Conservation (phyloP, 2,113 vertebrate genomes). For the Chaetodon auriga region DNA sequence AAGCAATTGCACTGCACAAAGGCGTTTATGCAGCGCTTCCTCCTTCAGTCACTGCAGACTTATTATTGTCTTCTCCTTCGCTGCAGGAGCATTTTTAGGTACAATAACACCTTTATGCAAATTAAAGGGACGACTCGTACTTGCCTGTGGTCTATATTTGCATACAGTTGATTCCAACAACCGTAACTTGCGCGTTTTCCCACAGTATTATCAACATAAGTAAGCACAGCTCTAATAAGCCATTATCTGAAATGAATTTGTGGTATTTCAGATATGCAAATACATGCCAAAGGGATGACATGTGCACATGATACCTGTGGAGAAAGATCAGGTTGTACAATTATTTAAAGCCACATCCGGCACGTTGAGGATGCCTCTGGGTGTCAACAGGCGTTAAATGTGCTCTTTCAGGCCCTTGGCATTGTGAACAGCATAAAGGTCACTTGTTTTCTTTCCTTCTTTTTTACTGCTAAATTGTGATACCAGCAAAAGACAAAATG, state of each 20-base stretch:
- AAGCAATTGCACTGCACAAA: background rate
- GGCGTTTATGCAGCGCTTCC: background rate
- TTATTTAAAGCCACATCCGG: slow-evolving; percentile 32
- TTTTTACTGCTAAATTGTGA: background rate
- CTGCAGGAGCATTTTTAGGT: background rate
- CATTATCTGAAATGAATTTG: slow-evolving; percentile 30
- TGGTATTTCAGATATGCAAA: slow-evolving; percentile 3
- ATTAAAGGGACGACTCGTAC: background rate
- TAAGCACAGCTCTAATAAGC: background rate
- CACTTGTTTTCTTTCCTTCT: background rate
- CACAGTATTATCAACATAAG: background rate
- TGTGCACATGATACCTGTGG: background rate
- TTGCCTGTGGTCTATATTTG: background rate
- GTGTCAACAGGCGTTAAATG: slow-evolving; percentile 3
- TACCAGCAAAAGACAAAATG: background rate
- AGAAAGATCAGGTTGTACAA: slow-evolving; percentile 11
- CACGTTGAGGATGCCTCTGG: background rate
- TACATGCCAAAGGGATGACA: slow-evolving; percentile 27
- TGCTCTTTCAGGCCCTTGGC: background rate
- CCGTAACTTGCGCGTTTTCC: slow-evolving; percentile 21
- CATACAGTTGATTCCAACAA: slow-evolving; percentile 7
- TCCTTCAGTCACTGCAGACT: background rate
- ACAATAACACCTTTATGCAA: background rate
- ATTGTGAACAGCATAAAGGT: background rate
- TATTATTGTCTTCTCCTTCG: background rate